Conservation (phyloP, 2,888 invertebrate species). For the Amiota communis region DNA sequence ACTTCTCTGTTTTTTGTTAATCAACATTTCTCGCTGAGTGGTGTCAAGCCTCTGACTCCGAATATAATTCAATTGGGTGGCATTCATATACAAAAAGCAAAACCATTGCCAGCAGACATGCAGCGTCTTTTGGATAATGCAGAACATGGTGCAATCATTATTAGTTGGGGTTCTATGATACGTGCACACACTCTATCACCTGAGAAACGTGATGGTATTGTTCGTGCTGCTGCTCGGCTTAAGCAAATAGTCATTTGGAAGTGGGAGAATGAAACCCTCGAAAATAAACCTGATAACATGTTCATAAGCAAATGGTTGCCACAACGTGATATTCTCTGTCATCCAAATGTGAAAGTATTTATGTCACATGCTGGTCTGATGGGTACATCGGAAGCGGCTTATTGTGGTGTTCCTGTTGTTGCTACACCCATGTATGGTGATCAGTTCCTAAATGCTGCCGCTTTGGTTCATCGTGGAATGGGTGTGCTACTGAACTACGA, state of each 20-base stretch:
- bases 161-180: constrained; percentile 83
- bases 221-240: constrained; percentile 76
- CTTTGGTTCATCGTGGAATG: constrained; percentile 75
- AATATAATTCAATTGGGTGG: constrained; percentile 76
- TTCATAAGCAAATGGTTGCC: constrained; percentile 81
- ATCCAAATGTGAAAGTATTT: constrained; percentile 80
- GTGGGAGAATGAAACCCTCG: constrained; percentile 79
- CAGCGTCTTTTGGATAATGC: constrained; percentile 78
- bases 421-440: constrained; percentile 82
- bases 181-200: constrained; percentile 77
- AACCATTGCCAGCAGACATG: constrained; percentile 74
- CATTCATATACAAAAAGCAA: constrained; percentile 73
- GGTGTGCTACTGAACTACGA: constrained; percentile 75
- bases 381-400: constrained; percentile 80
- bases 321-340: constrained; percentile 82
- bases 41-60: constrained; percentile 73
- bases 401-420: constrained; percentile 79
- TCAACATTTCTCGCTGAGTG: constrained; percentile 75
- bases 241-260: constrained; percentile 81
- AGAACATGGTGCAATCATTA: constrained; percentile 78
- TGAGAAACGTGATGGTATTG: constrained; percentile 75
- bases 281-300: constrained; percentile 78
- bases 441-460: constrained; percentile 77
- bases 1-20: constrained; percentile 74
- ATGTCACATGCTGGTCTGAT: constrained; percentile 84